Base-by-base conservation (phyloP, 2,888 invertebrate genomes). In the Pheosia gnoma region DNA sequence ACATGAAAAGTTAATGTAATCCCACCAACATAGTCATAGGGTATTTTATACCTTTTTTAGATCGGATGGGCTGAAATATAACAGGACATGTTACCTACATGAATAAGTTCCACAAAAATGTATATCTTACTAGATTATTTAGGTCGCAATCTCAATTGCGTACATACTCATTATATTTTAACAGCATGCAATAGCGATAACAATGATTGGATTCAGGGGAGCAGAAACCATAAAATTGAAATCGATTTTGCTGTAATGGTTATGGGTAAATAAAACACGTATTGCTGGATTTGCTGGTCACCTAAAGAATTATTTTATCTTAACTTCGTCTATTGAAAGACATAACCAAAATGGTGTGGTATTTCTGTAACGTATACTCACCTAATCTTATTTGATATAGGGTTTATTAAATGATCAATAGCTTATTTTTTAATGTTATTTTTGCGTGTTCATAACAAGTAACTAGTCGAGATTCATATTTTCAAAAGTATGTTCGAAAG, bases 151-250 rank as follows among this genome's bases (percentile, higher is more conserved):
- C 80, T 80, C 83, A 88, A 88, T 85, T 83, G 85, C 81, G 81
- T 82, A 84, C 81, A 84, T 84, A 72, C 68, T 90, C 86, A 90
- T 91, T 89, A 89, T 86, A 87, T 86, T 91, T 91, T 89, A 91
- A 91, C 87, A 85, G 87, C 89, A 85, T 80, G 88, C 86, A 84
- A 79, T 82, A 84, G 85, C 92, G 91, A 93, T 93, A 93, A 89
- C 90, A 89, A 85, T 92, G 90, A 93, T 93, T 93, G 93, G 91
- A 91, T 92, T 91, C 92, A 88, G 87, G 89, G 83, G 86, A 91
- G 87, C 90, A 90, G 87, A 91, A 89, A 91, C 91, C 90, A 91
- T 93, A 92, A 93, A 93, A 92, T 91, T 88, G 86, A 92, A 93
- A 93, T 93, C 91, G 93, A 93, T 92, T 93, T 92, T 86, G 86